Evolutionary conservation across 2,888 invertebrate genomes (phyloP), one percentile per base, ranked within the genome.

Genomic region (Agapostemon virescens): DNA sequence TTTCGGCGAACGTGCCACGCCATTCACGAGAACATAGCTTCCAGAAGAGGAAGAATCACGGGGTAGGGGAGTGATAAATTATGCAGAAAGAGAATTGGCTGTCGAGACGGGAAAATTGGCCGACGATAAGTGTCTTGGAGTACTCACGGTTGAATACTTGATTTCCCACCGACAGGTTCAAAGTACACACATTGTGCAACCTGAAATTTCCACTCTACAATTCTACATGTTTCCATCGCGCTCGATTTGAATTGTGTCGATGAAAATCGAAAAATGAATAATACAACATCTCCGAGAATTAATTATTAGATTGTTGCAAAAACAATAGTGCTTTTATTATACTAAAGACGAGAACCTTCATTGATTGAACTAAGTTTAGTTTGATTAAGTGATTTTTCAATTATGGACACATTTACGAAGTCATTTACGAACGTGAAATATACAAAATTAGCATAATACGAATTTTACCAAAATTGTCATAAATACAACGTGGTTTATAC

Each of bases 81-180:
- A 85, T 85, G 81, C 77, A 70, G 77, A 83, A 79, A 75, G 77
- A 69, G 79, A 83, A 85, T 85, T 77, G 83, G 73, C 61, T 73
- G 83, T 75, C 70, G 72, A 13, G 69, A 49, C 36, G 70, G 42
- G 68, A 45, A 81, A 77, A 81, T 77, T 81, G 82, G 61, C 64
- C 36, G 55, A 17, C 73, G 76, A 82, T 67, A 69, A 82, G 70
- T 69, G 73, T 58, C 77, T 67, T 49, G 72, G 23, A 61, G 66
- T 58, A 36, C 49, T 55, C n/a, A 11, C 13, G 23, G 33, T n/a
- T 58, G 75, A 79, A 75, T 72, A 68, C 55, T 66, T 36, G 69
- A 74, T 64, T 74, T 36, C 13, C 13, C 23, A 13, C 55, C 1
- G 6, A n/a, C 38, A 38, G 23, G 13, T 69, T 5, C 26, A 36